phyloP scores from a whole-genome alignment of 2,888 invertebrate genomes.

The Eupelmus urozonus region DNA sequence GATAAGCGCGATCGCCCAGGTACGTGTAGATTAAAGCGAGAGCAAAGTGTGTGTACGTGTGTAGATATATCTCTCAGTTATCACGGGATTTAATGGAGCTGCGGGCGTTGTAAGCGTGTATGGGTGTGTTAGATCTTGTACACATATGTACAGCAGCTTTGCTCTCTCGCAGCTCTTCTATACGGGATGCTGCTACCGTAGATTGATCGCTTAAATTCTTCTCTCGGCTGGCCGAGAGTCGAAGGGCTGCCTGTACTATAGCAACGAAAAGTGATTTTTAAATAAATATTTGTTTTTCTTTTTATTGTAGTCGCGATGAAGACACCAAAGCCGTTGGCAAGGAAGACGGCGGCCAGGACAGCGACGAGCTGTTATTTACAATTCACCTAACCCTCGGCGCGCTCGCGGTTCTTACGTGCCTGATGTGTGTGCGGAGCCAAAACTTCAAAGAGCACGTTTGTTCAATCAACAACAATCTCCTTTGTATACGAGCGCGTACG shows the following conservation, averaged over 20 bases:
- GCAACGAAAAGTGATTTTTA: neutral
- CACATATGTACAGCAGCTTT: neutral
- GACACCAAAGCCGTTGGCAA: slow-evolving; percentile 9
- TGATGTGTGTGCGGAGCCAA: slow-evolving; percentile 27
- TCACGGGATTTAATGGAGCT: slow-evolving; percentile 38
- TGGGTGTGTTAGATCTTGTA: neutral
- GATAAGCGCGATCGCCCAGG: neutral
- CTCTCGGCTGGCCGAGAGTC: slow-evolving; percentile 30
- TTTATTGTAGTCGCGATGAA: slow-evolving; percentile 38
- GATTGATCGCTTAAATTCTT: slow-evolving; percentile 38
- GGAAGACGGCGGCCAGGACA: neutral
- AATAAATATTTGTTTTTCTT: slow-evolving; percentile 3
- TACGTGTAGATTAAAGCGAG: slow-evolving; percentile 36
- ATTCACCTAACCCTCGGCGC: slow-evolving; percentile 39
- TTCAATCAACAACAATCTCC: slow-evolving; percentile 28
- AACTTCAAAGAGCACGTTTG: slow-evolving; percentile 25
- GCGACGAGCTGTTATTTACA: slow-evolving; percentile 25
- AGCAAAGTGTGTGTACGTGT: no score
- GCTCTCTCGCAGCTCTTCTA: slow-evolving; percentile 23
- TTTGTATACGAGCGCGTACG: neutral
- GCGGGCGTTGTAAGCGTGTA: neutral
- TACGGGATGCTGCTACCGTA: slow-evolving; percentile 38
- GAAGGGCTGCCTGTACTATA: neutral
- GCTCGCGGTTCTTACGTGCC: no score
- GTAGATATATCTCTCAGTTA: no score